A percentile compares a stretch with the other conserved stretches of the same genome.
Evolutionary conservation across 2,797 vertebrate genomes (phyloP).

Genomic region (Odontamblyopus rebecca): DNA sequence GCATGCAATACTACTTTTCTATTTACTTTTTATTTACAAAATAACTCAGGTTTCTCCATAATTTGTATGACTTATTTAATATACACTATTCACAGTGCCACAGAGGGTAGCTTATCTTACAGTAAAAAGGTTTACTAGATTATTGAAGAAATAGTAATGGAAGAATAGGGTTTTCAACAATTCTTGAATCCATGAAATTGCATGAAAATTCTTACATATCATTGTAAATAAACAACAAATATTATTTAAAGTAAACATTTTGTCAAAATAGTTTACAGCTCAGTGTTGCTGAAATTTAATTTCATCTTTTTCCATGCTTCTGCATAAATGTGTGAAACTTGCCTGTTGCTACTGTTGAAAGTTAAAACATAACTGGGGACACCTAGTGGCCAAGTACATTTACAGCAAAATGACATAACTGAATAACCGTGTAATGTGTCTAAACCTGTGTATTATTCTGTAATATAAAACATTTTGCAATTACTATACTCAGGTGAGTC

Average conservation of each 20-base stretch:
- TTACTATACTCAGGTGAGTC: not conserved
- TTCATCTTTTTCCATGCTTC: not conserved
- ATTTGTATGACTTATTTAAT: not conserved
- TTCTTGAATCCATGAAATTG: not conserved
- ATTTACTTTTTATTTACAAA: not conserved
- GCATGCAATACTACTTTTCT: not conserved
- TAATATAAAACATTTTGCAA: conserved; percentile 1
- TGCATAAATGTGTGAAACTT: not conserved
- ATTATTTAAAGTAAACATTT: not conserved
- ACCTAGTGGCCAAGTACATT: conserved; percentile 72
- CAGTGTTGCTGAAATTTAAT: not conserved
- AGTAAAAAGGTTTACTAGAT: not conserved
- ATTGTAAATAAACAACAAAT: too few species aligned
- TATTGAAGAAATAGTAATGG: not conserved
- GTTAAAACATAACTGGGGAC: conserved; percentile 73
- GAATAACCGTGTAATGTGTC: conserved; percentile 1
- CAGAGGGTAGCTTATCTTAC: not conserved
- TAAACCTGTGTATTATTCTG: conserved; percentile 5
- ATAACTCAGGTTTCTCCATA: not conserved
- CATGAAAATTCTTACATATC: not conserved
- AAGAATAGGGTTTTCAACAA: not conserved
- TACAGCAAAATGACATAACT: conserved; percentile 31
- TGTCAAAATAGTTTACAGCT: not conserved
- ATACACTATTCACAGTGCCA: not conserved
- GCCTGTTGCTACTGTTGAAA: conserved; percentile 23